phyloP scores from a whole-genome alignment of 2,797 vertebrate genomes.

The Crocodylus rhombifer region DNA sequence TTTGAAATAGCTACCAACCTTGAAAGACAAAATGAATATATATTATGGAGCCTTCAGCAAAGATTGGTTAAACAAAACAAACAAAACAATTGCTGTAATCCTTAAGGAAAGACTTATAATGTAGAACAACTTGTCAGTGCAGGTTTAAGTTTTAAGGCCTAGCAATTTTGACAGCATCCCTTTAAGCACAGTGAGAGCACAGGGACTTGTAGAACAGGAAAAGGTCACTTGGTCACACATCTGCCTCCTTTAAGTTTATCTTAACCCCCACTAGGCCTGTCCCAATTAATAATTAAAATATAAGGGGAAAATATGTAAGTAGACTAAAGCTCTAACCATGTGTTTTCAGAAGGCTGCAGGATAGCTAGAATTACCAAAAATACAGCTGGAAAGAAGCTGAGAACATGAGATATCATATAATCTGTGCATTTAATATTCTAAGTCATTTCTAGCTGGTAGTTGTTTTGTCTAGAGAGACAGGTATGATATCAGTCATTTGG shows the following conservation, averaged over 20 bases:
- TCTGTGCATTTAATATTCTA: background rate
- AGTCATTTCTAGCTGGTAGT: background rate
- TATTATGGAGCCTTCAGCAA: slow-evolving; percentile 67
- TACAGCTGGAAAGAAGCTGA: background rate
- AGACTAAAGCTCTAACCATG: background rate
- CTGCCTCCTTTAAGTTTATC: slow-evolving; percentile 63
- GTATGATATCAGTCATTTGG: background rate
- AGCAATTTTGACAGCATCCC: slow-evolving; percentile 74
- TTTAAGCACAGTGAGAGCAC: slow-evolving; percentile 66
- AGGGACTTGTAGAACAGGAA: slow-evolving; percentile 66
- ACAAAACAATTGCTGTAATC: slow-evolving; percentile 62
- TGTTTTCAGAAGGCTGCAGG: background rate
- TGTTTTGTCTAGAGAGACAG: background rate
- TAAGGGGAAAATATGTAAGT: slow-evolving; percentile 32
- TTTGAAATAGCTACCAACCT: slow-evolving; percentile 65
- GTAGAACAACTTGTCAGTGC: slow-evolving; percentile 72
- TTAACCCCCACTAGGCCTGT: slow-evolving; percentile 56
- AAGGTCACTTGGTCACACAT: slow-evolving; percentile 70
- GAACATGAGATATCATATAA: background rate
- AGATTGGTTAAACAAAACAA: slow-evolving; percentile 54
- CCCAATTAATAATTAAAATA: slow-evolving; percentile 75
- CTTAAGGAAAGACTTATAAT: slow-evolving; percentile 69
- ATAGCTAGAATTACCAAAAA: background rate
- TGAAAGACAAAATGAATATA: slow-evolving; percentile 51
- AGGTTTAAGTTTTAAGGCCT: slow-evolving; percentile 72